phyloP scores from a whole-genome alignment of 1,140 invertebrate genomes.

The Lucilia sericata region DNA sequence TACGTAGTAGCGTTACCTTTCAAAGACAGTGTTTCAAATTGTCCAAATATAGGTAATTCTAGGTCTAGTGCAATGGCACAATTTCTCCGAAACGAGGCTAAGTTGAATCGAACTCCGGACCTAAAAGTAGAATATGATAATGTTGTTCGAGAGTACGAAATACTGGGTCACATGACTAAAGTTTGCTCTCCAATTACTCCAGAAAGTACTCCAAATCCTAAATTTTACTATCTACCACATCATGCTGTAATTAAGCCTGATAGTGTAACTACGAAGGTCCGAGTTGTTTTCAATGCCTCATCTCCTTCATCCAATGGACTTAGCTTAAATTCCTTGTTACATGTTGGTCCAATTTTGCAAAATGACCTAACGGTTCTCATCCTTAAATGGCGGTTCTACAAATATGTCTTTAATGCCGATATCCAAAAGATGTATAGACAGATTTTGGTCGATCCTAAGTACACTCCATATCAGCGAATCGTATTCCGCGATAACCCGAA shows the following conservation, averaged over 20 bases:
- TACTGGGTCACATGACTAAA: not conserved
- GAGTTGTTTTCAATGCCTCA: not conserved
- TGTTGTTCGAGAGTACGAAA: not conserved
- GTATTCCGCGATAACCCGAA: too few relatives aligned
- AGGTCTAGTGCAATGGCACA: not conserved
- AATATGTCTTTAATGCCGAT: slow-evolving; percentile 17
- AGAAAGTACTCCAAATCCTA: too few relatives aligned
- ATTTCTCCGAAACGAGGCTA: not conserved
- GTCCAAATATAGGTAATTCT: not conserved
- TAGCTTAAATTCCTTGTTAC: slow-evolving; percentile 2
- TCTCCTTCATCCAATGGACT: not conserved
- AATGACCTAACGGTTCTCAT: not conserved
- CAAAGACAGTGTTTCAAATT: not conserved
- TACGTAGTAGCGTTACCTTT: too few relatives aligned
- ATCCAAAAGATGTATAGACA: slow-evolving; percentile 34
- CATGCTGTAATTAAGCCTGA: slow-evolving; percentile 19
- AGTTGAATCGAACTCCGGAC: slow-evolving; percentile 1
- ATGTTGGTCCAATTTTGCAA: not conserved
- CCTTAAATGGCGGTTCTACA: not conserved
- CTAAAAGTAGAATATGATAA: not conserved
- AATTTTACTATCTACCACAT: slow-evolving; percentile 10
- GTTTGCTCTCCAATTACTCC: not conserved
- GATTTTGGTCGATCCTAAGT: slow-evolving; percentile 21
- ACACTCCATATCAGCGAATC: too few relatives aligned
- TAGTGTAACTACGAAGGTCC: not conserved